phyloP scores from a whole-genome alignment of 2,797 vertebrate species.

The Tapirus indicus region DNA sequence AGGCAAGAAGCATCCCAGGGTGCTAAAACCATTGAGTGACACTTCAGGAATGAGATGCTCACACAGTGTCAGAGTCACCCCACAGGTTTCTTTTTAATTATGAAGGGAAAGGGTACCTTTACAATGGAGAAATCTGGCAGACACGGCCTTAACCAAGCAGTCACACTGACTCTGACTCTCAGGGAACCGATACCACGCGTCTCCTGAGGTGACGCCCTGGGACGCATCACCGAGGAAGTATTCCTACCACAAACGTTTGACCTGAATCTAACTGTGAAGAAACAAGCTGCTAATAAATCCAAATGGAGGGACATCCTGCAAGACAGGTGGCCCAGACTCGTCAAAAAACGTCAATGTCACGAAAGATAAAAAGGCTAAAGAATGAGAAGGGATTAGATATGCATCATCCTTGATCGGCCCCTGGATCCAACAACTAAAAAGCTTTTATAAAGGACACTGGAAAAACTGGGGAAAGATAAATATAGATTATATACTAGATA shows the following conservation, averaged over 20 bases:
- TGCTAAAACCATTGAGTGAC: neutral
- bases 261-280: neutral
- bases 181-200: neutral
- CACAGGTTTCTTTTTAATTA: neutral
- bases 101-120: neutral
- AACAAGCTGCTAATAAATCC: neutral
- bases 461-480: neutral
- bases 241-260: neutral
- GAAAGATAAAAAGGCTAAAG: neutral
- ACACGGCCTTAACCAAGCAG: neutral
- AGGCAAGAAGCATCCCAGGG: neutral
- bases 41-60: neutral
- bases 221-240: neutral
- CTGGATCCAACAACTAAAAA: neutral
- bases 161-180: neutral
- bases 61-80: neutral
- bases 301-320: neutral
- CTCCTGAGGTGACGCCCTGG: fast-evolving
- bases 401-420: neutral
- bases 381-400: neutral
- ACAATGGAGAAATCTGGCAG: neutral
- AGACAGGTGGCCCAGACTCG: neutral
- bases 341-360: neutral
- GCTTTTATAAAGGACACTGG: neutral
- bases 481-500: neutral